Evolutionary conservation across 2,113 vertebrate genomes (phyloP).

Genomic region (Haemorhous mexicanus): DNA sequence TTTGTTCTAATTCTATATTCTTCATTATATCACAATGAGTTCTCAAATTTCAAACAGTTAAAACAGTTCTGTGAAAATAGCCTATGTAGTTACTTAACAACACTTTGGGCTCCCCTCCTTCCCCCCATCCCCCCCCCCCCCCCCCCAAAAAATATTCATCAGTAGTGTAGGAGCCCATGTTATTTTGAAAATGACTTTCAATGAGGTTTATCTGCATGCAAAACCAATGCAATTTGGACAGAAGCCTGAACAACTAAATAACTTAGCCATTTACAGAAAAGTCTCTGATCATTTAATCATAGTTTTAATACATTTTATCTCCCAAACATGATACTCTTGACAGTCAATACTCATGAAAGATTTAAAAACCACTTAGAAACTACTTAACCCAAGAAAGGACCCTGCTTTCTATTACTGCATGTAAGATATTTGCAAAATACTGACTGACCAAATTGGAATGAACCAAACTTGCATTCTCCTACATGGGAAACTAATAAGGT

Average conservation of each 20-base stretch:
- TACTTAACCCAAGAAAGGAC: neutral
- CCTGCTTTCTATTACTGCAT: neutral
- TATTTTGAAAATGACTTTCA: neutral
- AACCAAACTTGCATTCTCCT: neutral
- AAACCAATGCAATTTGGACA: neutral
- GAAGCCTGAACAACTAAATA: neutral
- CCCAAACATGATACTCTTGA: neutral
- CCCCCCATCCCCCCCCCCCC: accelerated
- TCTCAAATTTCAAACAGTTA: neutral
- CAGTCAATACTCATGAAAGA: neutral
- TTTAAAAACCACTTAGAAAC: neutral
- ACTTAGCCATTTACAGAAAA: neutral
- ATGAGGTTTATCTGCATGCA: neutral
- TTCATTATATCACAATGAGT: neutral
- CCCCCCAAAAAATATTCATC: neutral
- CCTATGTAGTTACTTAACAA: neutral
- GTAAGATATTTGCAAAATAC: neutral
- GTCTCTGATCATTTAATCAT: neutral
- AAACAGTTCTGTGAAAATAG: neutral
- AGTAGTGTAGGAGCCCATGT: neutral
- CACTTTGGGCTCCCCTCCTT: neutral
- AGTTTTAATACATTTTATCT: neutral
- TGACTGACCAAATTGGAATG: neutral
- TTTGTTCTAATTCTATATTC: neutral
- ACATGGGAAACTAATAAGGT: neutral